Evolutionary conservation across 2,797 vertebrate genomes (phyloP).

Genomic region (Pogoniulus pusillus): DNA sequence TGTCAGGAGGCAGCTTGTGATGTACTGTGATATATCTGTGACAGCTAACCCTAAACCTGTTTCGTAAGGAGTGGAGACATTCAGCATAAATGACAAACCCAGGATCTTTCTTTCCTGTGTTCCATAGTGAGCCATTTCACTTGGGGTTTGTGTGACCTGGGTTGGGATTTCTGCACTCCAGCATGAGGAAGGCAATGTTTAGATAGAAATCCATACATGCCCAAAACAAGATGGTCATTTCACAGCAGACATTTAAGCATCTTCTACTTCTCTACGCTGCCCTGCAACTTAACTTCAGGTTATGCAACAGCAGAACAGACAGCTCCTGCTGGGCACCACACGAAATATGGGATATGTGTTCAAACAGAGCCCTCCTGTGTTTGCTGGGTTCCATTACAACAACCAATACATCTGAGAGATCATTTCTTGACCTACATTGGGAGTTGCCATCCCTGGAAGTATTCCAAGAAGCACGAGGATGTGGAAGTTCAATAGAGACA

Average conservation of each 20-base stretch:
- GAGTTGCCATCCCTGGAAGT: too few species aligned
- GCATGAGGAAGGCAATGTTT: neutral
- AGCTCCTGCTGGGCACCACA: neutral
- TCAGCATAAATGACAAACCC: neutral
- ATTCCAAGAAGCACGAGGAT: too few species aligned
- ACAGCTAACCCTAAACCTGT: neutral
- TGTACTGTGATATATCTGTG: neutral
- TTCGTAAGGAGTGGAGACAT: neutral
- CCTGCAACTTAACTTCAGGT: neutral
- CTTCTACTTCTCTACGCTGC: neutral
- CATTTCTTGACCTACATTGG: neutral
- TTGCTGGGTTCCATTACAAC: constrained; percentile 21
- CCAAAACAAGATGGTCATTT: neutral
- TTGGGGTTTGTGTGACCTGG: neutral
- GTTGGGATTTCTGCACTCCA: neutral
- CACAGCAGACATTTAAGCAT: neutral
- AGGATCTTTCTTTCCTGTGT: neutral
- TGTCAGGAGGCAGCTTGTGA: neutral
- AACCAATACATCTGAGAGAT: neutral
- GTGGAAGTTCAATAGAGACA: too few species aligned
- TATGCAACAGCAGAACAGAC: neutral
- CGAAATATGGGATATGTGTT: neutral
- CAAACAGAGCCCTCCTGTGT: constrained; percentile 60
- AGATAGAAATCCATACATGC: neutral
- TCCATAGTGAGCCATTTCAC: neutral